phyloP scores from a whole-genome alignment of 2,888 invertebrate genomes.

The Eupithecia centaureata region DNA sequence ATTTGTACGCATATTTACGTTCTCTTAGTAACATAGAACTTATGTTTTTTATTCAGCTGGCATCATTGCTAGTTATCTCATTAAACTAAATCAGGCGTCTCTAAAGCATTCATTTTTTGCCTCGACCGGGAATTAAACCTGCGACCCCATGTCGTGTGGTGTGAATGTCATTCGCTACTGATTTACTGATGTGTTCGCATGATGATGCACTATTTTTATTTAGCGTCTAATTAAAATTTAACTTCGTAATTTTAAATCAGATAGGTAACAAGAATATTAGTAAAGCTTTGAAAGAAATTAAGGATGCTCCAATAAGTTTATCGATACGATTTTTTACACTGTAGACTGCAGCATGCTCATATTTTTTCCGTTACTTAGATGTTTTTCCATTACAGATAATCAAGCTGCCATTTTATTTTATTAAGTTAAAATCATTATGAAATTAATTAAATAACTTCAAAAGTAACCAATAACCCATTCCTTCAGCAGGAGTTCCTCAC shows the following conservation, averaged over 20 bases:
- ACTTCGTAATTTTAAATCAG: not conserved
- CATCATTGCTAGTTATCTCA: conserved; percentile 4
- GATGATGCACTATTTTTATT: conserved; percentile 17
- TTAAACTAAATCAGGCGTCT: conserved; percentile 1
- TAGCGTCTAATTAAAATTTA: not conserved
- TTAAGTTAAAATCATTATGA: no score
- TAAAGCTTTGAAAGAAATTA: not conserved
- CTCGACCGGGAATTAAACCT: conserved; percentile 3
- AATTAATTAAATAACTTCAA: no score
- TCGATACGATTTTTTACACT: no score
- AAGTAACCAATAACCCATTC: no score
- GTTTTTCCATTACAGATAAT: no score
- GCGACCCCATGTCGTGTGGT: conserved; percentile 17
- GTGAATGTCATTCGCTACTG: conserved; percentile 24
- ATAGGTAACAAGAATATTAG: not conserved
- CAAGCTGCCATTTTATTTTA: no score
- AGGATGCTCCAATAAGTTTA: not conserved
- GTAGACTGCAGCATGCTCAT: no score
- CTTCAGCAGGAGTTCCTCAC: no score
- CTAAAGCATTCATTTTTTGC: conserved; percentile 7
- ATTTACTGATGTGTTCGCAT: conserved; percentile 14
- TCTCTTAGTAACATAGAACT: no score
- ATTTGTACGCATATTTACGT: no score
- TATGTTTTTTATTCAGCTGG: not conserved
- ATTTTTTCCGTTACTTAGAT: no score